A percentile compares a stretch with the other conserved stretches of the same genome.
These are phyloP conservation scores for Lepisosteus osseus DNA, from an alignment of 2,113 vertebrate species.

Conservation along the genomic window DNA sequence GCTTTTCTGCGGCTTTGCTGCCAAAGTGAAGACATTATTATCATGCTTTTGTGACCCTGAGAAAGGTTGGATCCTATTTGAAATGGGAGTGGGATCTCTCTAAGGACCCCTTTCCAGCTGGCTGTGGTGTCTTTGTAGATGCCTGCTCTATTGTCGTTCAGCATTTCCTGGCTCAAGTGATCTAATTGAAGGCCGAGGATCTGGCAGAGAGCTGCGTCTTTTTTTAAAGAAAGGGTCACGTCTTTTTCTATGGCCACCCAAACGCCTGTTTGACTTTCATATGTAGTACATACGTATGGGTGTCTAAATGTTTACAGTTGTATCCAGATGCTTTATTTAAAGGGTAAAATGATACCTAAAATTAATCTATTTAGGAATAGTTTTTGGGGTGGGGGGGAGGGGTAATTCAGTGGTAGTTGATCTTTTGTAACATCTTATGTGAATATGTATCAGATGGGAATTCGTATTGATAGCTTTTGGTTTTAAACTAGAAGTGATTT, in stretches of 20 bases:
- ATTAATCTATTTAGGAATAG: too few species aligned
- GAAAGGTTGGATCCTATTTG: slow-evolving; percentile 51
- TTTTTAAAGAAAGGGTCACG: slow-evolving; percentile 60
- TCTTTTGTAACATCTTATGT: slow-evolving; percentile 39
- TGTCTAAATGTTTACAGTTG: too few species aligned
- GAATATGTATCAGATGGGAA: slow-evolving; percentile 47
- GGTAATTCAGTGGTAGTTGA: slow-evolving; percentile 48
- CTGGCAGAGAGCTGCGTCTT: slow-evolving; percentile 22
- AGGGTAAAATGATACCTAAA: too few species aligned
- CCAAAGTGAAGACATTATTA: slow-evolving; percentile 53
- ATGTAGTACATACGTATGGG: too few species aligned
- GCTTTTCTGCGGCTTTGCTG: slow-evolving; percentile 73
- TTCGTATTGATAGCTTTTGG: too few species aligned
- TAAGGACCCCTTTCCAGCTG: slow-evolving; percentile 50
- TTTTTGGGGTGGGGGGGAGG: slow-evolving; percentile 6
- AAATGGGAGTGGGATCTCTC: slow-evolving; percentile 25
- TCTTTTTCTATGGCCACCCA: slow-evolving; percentile 23
- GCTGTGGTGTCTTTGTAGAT: slow-evolving; percentile 55
- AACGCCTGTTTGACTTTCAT: too few species aligned
- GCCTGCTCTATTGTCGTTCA: slow-evolving; percentile 37
- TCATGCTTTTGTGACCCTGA: slow-evolving; percentile 31
- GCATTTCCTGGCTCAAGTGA: slow-evolving; percentile 54
- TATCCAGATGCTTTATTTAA: too few species aligned
- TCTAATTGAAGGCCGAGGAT: slow-evolving; percentile 30
- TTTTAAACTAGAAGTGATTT: slow-evolving; percentile 65